A percentile compares a stretch with the other conserved stretches of the same genome.
Evolutionary conservation across 2,888 invertebrate species (phyloP).

Genomic region (Cerceris rybyensis): DNA sequence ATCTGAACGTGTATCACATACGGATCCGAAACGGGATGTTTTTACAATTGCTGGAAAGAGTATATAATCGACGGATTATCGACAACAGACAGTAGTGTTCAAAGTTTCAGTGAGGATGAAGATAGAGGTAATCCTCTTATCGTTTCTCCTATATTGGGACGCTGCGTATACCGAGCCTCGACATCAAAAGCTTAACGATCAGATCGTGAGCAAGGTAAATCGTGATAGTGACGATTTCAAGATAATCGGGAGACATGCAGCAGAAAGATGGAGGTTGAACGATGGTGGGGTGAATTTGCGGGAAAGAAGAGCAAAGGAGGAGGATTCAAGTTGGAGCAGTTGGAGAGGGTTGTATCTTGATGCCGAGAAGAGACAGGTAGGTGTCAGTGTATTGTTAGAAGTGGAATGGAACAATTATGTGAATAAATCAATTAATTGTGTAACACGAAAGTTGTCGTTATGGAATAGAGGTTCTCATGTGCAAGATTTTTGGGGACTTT

Average conservation of each 20-base stretch:
- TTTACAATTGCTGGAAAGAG: slow-evolving; percentile 52
- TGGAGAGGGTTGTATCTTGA: slow-evolving; percentile 14
- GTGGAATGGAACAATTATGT: background rate
- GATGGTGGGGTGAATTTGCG: slow-evolving; percentile 11
- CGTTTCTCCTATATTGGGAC: slow-evolving; percentile 28
- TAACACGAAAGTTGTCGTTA: background rate
- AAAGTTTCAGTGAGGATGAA: slow-evolving; percentile 36
- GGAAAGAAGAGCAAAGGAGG: slow-evolving; percentile 12
- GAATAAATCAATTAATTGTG: background rate
- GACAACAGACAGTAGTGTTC: slow-evolving; percentile 39
- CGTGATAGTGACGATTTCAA: background rate
- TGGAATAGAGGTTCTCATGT: background rate
- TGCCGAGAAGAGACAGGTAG: slow-evolving; percentile 12
- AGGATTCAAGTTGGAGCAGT: slow-evolving; percentile 34
- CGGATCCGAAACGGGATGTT: slow-evolving; percentile 34
- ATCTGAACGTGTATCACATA: slow-evolving; percentile 14
- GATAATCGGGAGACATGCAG: background rate
- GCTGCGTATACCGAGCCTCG: slow-evolving; percentile 5
- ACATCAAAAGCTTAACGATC: background rate
- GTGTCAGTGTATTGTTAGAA: slow-evolving; percentile 7
- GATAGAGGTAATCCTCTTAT: slow-evolving; percentile 16
- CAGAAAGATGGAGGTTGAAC: slow-evolving; percentile 7
- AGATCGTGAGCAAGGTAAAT: background rate
- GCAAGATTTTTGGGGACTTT: too few species aligned
- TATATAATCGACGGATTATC: slow-evolving; percentile 48